Percentiles rank a stretch among this genome's conserved stretches.
These are phyloP conservation scores for Aethina tumida DNA, from an alignment of 1,140 invertebrate genomes.

Conservation along the genomic window DNA sequence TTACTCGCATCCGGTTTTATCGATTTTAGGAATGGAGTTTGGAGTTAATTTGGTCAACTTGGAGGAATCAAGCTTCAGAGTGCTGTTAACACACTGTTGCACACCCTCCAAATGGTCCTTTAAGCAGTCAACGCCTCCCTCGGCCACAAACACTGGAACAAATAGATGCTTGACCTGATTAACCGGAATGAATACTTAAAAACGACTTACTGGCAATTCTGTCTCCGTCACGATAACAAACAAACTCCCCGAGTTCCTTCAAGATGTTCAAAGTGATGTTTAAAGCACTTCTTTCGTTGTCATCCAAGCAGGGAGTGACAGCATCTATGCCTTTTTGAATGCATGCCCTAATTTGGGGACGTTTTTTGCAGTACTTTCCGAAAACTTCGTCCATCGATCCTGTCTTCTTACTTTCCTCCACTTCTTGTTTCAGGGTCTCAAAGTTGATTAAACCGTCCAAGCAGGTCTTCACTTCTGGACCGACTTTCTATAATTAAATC, in stretches of 20 bases:
- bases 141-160: conserved; percentile 31
- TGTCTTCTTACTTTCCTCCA: conserved; percentile 44
- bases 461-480: conserved; percentile 21
- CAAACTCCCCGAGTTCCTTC: conserved; percentile 54
- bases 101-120: conserved; percentile 17
- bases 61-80: conserved; percentile 18
- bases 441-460: conserved; percentile 19
- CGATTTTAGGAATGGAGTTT: conserved; percentile 11
- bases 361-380: conserved; percentile 57
- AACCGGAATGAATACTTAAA: conserved; percentile 1
- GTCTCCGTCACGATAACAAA: conserved; percentile 69
- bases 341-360: conserved; percentile 46
- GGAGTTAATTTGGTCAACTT: conserved; percentile 7
- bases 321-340: conserved; percentile 47
- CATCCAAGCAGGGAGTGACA: conserved; percentile 51
- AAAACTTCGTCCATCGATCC: conserved; percentile 53
- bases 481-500: no score
- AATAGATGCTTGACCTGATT: not conserved
- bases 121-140: conserved; percentile 27
- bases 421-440: conserved; percentile 42
- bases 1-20: conserved; percentile 28
- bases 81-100: conserved; percentile 24
- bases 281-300: conserved; percentile 46
- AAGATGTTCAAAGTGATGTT: conserved; percentile 53
- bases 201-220: conserved; percentile 58